phyloP scores from a whole-genome alignment of 2,888 invertebrate genomes.

The Agrochola macilenta region DNA sequence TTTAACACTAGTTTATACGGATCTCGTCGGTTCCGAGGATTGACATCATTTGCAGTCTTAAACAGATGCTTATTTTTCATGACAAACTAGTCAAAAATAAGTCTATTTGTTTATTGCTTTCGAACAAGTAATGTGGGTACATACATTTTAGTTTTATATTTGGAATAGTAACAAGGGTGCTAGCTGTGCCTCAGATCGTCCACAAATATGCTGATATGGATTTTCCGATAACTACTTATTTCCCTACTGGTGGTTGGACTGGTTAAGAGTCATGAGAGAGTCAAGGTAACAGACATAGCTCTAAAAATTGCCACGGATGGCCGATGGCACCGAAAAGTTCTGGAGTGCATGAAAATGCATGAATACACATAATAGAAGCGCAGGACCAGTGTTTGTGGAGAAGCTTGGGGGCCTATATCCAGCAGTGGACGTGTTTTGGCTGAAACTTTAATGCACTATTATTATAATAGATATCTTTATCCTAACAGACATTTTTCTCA shows the following conservation, averaged over 20 bases:
- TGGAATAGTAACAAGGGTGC: neutral
- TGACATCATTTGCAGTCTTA: no score
- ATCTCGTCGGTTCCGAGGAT: no score
- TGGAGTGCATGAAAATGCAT: neutral
- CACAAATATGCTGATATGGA: neutral
- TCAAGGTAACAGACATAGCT: neutral
- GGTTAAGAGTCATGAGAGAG: neutral
- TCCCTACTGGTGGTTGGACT: neutral
- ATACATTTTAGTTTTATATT: neutral
- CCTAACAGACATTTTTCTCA: neutral
- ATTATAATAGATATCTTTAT: neutral
- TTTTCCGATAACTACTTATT: neutral
- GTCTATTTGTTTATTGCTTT: neutral
- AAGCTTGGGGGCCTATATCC: neutral
- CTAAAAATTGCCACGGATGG: neutral
- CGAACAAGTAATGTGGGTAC: neutral
- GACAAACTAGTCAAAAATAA: no score
- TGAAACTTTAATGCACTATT: neutral
- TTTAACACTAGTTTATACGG: no score
- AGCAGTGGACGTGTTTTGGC: neutral
- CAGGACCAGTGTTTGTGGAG: neutral
- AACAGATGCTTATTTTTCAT: no score
- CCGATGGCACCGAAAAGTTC: neutral
- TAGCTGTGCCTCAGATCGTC: neutral
- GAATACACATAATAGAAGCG: neutral